Percentiles rank a stretch among this genome's conserved stretches.
Conservation (phyloP, 2,888 invertebrate genomes). For the Suillia variegata region DNA sequence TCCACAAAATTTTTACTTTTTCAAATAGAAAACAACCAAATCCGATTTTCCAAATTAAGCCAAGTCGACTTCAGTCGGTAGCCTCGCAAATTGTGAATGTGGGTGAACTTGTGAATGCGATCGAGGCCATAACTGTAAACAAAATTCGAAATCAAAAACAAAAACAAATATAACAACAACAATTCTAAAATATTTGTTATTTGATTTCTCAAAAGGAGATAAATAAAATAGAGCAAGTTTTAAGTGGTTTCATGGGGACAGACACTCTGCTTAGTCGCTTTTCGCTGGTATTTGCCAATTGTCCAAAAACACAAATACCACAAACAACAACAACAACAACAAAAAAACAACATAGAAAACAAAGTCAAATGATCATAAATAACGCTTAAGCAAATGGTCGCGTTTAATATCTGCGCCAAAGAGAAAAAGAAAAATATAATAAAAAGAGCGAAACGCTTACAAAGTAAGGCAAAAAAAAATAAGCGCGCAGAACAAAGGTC, state of each 20-base stretch:
- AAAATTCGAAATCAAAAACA: not conserved
- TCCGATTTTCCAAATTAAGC: not conserved
- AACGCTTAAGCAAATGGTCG: not conserved
- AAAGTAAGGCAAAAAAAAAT: not conserved
- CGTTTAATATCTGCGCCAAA: not conserved
- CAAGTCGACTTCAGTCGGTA: not conserved
- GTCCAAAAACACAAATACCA: not conserved
- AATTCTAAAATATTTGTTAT: constrained; percentile 3
- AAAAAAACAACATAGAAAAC: not conserved
- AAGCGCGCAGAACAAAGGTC: not conserved
- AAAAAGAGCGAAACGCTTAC: too few species aligned
- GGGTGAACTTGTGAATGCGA: constrained; percentile 38
- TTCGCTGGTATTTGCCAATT: not conserved
- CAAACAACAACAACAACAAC: constrained; percentile 2
- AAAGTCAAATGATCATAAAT: not conserved
- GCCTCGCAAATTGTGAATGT: constrained; percentile 29
- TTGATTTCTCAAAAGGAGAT: constrained; percentile 29
- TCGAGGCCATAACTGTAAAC: constrained; percentile 34
- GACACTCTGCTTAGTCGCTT: not conserved
- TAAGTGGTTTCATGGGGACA: not conserved
- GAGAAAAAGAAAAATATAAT: not conserved
- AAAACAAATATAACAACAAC: constrained; percentile 20
- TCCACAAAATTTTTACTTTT: too few species aligned
- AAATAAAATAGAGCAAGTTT: constrained; percentile 33
- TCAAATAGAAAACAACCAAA: too few species aligned